Percentiles rank a stretch among this genome's conserved stretches.
Evolutionary conservation across 2,888 invertebrate species (phyloP).

Genomic region (Orthonevra nobilis): DNA sequence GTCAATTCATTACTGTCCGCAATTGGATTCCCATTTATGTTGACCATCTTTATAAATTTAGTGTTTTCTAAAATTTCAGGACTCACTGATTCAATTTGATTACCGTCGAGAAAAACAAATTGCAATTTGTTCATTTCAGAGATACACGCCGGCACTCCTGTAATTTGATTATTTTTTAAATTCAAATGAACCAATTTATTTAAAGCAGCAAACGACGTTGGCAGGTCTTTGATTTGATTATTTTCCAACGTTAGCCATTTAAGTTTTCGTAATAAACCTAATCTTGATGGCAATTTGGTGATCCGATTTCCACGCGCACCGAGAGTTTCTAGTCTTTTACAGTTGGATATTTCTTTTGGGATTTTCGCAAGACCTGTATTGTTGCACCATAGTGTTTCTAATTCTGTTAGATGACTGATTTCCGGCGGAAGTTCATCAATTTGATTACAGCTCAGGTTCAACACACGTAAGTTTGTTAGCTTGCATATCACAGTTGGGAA

Average conservation of each 20-base stretch:
- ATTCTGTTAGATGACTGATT: constrained; percentile 82
- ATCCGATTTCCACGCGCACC: constrained; percentile 85
- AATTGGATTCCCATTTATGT: constrained; percentile 82
- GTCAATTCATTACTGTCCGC: constrained; percentile 39
- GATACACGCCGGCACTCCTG: constrained; percentile 80
- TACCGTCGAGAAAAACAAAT: constrained; percentile 82
- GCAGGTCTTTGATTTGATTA: constrained; percentile 82
- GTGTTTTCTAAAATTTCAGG: constrained; percentile 71
- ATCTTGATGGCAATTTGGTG: constrained; percentile 82
- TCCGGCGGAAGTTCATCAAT: constrained; percentile 82
- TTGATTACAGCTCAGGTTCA: constrained; percentile 86
- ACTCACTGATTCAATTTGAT: constrained; percentile 76
- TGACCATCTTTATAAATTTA: constrained; percentile 81
- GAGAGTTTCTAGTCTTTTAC: constrained; percentile 84
- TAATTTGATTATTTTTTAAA: constrained; percentile 82
- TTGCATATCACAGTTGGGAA: constrained; percentile 84
- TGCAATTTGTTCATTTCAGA: constrained; percentile 81
- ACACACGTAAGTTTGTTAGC: constrained; percentile 82
- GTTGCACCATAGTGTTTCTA: constrained; percentile 87
- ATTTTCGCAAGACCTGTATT: constrained; percentile 82
- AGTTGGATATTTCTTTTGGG: constrained; percentile 84
- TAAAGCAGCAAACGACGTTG: constrained; percentile 81
- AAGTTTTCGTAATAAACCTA: constrained; percentile 82
- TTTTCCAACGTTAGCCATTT: constrained; percentile 86
- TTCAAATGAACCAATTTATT: constrained; percentile 84